Evolutionary conservation across 2,888 invertebrate genomes (phyloP).

Genomic region (Dryococelus australis): DNA sequence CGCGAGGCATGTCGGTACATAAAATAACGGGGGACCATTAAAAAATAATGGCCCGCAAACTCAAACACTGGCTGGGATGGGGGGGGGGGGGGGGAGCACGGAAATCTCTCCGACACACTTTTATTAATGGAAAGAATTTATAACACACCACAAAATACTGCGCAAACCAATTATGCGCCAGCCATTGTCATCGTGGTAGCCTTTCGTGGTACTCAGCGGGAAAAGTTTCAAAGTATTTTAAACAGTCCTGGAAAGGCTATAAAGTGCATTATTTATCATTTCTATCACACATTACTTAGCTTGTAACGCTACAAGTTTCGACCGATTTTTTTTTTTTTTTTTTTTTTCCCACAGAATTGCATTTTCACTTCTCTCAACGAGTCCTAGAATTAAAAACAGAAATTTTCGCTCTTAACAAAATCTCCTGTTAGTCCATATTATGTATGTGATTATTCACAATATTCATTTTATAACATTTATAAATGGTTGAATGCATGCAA

Average conservation of each 20-base stretch:
- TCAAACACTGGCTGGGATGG: neutral
- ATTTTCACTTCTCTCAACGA: no score
- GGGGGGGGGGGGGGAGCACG: neutral
- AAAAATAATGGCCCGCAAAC: neutral
- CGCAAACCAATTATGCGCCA: neutral
- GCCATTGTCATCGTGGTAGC: neutral
- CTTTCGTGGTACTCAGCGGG: neutral
- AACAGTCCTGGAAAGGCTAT: neutral
- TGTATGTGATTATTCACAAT: no score
- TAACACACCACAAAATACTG: neutral
- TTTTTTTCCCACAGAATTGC: no score
- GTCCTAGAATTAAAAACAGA: no score
- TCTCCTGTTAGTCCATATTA: no score
- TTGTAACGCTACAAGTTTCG: neutral
- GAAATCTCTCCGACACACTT: neutral
- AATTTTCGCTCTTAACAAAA: no score
- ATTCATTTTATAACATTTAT: no score
- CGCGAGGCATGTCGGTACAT: neutral
- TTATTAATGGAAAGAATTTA: neutral
- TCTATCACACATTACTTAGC: neutral
- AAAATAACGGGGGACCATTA: neutral
- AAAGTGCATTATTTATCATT: neutral
- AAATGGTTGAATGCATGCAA: no score
- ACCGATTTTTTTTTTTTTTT: no score
- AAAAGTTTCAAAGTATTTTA: neutral